Base-by-base conservation (phyloP, 2,797 vertebrate species). In the Centroberyx gerrardi region DNA sequence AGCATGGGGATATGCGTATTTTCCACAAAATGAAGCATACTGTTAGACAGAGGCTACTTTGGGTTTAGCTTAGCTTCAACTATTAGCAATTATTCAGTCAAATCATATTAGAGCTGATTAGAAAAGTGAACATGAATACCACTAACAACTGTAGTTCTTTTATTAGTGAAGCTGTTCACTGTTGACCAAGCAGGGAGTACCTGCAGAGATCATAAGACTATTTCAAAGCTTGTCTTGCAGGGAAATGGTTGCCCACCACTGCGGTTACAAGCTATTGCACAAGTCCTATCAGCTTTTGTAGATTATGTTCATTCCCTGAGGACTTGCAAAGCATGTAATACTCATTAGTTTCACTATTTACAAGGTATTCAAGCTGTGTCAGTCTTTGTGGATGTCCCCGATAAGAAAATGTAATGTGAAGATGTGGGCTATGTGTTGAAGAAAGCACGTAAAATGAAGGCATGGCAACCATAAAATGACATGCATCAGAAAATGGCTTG, bases 111-210 rank as follows among this genome's bases (percentile, higher is more conserved):
- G 8, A 40, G 38, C 38, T 33, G 31, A 33, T 10, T 18, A 73
- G 58, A 62, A 58, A 68, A 48, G 40, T 33, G 46, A 27, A 54
- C 28, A 68, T 22, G n/a, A 13, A 60, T 28, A 46, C 18, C 40
- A 14, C 3, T 2, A n/a, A 27, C 7, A 28, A 48, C 4, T 17
- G 44, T 48, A 40, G 31, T 7, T 33, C 38, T 40, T 40, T 13
- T 6, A 14, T 48, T 48, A 15, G 6, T 7, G 3, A 17, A 17
- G 1, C 14, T 48, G 46, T n/a, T 15, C 46, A 48, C 46, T 42
- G 40, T 13, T 48, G 5, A 48, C 14, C 46, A 48, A 17, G 46
- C 5, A 5, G 14, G 17, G n/a, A 48, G 8, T 12, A 55, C 27
- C 27, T 3, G 13, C 22, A 54, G 22, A 54, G 22, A 53, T 53